phyloP scores from a whole-genome alignment of 2,888 invertebrate species.

The Eulithis testata region DNA sequence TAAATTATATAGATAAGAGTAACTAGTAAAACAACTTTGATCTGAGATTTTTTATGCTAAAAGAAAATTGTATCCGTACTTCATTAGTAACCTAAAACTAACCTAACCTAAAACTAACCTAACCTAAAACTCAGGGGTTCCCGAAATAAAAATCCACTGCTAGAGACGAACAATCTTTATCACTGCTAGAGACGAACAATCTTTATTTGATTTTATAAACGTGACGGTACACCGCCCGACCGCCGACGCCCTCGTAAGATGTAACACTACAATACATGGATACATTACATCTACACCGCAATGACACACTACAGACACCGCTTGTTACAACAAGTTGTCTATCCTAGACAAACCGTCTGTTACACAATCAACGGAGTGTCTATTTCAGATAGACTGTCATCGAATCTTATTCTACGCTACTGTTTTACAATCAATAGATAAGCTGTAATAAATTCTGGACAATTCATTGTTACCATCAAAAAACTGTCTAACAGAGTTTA shows the following conservation, averaged over 20 bases:
- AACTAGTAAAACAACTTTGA: no score
- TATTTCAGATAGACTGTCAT: constrained; percentile 22
- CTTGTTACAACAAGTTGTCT: constrained; percentile 12
- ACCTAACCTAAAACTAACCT: not conserved
- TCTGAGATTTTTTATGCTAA: no score
- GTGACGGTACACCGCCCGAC: constrained; percentile 44
- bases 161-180: no score
- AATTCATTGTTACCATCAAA: constrained; percentile 1
- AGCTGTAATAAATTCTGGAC: not conserved
- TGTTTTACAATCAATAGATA: constrained; percentile 12
- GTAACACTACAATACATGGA: constrained; percentile 25
- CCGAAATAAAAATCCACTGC: constrained; percentile 33
- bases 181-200: constrained; percentile 50
- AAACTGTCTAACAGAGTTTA: constrained; percentile 1
- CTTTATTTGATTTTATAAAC: constrained; percentile 67
- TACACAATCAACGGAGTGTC: constrained; percentile 11
- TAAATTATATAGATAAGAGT: no score
- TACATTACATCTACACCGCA: constrained; percentile 25
- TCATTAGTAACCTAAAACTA: not conserved
- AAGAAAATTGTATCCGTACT: no score
- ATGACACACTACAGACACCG: constrained; percentile 30
- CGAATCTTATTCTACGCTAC: constrained; percentile 9
- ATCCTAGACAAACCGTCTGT: constrained; percentile 18
- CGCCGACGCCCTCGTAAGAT: constrained; percentile 33
- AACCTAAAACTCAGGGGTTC: not conserved